A percentile compares a stretch with the other conserved stretches of the same genome.
These are phyloP conservation scores for Drosophila punjabiensis DNA, from an alignment of 1,140 invertebrate species.

Conservation along the genomic window DNA sequence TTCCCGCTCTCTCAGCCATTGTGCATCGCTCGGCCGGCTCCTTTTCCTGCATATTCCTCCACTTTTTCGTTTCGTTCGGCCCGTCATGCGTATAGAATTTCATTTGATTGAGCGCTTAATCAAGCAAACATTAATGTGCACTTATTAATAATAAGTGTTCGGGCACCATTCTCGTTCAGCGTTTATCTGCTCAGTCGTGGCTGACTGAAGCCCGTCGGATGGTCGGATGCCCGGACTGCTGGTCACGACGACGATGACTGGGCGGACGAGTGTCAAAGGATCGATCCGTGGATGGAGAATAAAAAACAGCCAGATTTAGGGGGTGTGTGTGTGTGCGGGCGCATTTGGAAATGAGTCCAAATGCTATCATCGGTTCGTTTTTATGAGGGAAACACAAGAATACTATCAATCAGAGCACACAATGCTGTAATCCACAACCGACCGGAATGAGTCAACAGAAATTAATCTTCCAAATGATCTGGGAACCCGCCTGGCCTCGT, in stretches of 20 bases:
- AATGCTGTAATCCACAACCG: slow-evolving; percentile 3
- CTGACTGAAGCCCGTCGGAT: slow-evolving; percentile 63
- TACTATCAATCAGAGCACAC: slow-evolving; percentile 15
- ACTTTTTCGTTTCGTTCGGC: slow-evolving; percentile 44
- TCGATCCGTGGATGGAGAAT: slow-evolving; percentile 18
- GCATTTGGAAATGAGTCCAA: neutral
- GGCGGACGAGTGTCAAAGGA: slow-evolving; percentile 19
- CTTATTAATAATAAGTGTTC: slow-evolving; percentile 80
- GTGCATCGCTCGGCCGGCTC: slow-evolving; percentile 26
- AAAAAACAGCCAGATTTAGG: slow-evolving; percentile 3
- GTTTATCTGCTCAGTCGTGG: slow-evolving; percentile 79
- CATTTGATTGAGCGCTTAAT: slow-evolving; percentile 82
- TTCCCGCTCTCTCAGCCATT: neutral
- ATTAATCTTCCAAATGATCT: slow-evolving; percentile 16
- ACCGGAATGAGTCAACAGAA: slow-evolving; percentile 26
- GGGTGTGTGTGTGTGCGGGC: neutral
- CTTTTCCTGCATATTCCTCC: slow-evolving; percentile 24
- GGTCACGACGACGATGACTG: slow-evolving; percentile 47
- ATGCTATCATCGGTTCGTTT: slow-evolving; percentile 8
- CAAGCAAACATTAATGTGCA: slow-evolving; percentile 83
- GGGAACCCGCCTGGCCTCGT: neutral
- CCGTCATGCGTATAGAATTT: slow-evolving; percentile 81
- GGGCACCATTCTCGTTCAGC: slow-evolving; percentile 61
- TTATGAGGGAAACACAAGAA: neutral
- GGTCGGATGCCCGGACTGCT: slow-evolving; percentile 24